A percentile compares a stretch with the other conserved stretches of the same genome.
These are phyloP conservation scores for Lophotis ruficrista DNA, from an alignment of 2,113 vertebrate species.

Conservation along the genomic window DNA sequence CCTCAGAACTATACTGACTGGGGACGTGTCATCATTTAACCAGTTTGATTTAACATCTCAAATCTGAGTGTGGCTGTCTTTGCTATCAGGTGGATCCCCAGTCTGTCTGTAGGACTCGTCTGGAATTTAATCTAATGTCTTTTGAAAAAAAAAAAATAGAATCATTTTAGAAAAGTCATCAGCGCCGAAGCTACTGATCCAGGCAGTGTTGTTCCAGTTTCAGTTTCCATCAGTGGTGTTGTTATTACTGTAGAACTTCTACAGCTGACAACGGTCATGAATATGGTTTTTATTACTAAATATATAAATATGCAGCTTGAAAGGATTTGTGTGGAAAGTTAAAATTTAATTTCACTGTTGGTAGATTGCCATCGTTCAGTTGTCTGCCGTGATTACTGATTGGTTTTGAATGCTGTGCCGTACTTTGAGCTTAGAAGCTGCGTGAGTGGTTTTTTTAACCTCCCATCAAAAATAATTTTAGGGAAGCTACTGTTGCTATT, in stretches of 20 bases:
- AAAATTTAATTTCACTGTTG: conserved; percentile 43
- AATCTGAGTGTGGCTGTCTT: not conserved
- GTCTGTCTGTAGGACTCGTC: not conserved
- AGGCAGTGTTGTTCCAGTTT: not conserved
- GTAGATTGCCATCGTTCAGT: conserved; percentile 31
- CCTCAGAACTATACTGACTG: not conserved
- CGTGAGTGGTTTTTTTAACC: not conserved
- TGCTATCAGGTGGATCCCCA: not conserved
- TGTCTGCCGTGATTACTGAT: not conserved
- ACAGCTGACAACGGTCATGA: conserved; percentile 21
- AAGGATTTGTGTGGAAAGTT: conserved; percentile 53
- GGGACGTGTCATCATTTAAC: not conserved
- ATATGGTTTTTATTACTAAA: conserved; percentile 55
- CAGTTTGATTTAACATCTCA: not conserved
- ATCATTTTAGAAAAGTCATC: not conserved
- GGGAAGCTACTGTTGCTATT: not conserved
- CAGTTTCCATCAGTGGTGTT: conserved; percentile 10
- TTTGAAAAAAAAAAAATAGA: not conserved
- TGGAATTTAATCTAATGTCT: not conserved
- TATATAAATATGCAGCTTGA: conserved; percentile 40
- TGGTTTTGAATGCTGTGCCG: not conserved
- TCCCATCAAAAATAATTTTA: not conserved
- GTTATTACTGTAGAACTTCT: not conserved
- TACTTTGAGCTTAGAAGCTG: not conserved
- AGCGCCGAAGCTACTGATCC: not conserved